Conservation (phyloP, 2,797 vertebrate species). For the Clarias platycephalus region DNA sequence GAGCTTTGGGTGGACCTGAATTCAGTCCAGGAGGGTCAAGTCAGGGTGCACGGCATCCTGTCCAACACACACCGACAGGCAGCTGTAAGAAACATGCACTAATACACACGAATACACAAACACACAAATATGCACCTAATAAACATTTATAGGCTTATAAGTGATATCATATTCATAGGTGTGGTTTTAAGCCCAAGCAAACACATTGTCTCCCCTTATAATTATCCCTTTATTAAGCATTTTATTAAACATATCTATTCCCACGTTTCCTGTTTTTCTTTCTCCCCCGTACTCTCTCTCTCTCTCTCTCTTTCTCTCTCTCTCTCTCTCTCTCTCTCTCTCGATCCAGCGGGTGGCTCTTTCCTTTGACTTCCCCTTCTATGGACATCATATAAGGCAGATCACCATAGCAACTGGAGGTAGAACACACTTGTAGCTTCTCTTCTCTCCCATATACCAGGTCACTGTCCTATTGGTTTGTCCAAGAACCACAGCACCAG, state of each 20-base stretch:
- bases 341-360: conserved; percentile 82
- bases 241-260: conserved; percentile 20
- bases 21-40: conserved; percentile 76
- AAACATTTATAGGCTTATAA: neutral
- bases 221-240: conserved; percentile 24
- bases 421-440: conserved; percentile 63
- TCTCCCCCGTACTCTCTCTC: conserved; percentile 20
- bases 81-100: conserved; percentile 76
- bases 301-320: too few species aligned
- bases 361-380: conserved; percentile 96
- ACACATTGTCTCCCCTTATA: conserved; percentile 7
- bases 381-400: conserved; percentile 89
- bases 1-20: conserved; percentile 85
- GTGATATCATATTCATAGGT: neutral
- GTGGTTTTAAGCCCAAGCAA: neutral
- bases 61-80: conserved; percentile 91
- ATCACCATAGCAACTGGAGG: conserved; percentile 94
- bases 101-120: neutral
- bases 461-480: conserved; percentile 7
- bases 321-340: conserved; percentile 28
- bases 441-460: neutral
- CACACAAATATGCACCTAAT: conserved; percentile 9
- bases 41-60: conserved; percentile 85
- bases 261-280: conserved; percentile 38
- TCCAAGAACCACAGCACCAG: neutral